Evolutionary conservation across 2,113 vertebrate genomes (phyloP).

Genomic region (Hippocampus abdominalis): DNA sequence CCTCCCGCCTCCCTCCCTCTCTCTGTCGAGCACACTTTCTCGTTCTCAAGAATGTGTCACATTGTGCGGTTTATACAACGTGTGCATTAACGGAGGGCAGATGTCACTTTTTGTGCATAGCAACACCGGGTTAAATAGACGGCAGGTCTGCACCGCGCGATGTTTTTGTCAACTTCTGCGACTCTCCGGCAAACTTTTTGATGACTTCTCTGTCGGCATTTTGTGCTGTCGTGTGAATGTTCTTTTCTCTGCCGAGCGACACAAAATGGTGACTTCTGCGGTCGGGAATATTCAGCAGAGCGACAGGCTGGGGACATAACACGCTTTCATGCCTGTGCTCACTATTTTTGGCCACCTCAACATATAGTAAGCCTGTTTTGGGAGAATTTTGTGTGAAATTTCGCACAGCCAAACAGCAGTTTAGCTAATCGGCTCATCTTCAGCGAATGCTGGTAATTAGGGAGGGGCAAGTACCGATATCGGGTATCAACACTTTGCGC

Average conservation of each 20-base stretch:
- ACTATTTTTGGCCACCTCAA: constrained; percentile 28
- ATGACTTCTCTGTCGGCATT: constrained; percentile 63
- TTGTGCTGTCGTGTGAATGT: constrained; percentile 44
- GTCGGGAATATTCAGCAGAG: constrained; percentile 55
- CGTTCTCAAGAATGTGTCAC: constrained; percentile 97
- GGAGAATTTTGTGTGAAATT: too few species aligned
- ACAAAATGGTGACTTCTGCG: constrained; percentile 62
- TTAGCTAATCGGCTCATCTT: too few species aligned
- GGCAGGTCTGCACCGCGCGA: constrained; percentile 29
- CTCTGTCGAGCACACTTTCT: constrained; percentile 48
- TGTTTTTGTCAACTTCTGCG: constrained; percentile 62
- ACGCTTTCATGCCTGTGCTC: too few species aligned
- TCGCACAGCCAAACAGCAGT: too few species aligned
- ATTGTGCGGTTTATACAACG: constrained; percentile 98
- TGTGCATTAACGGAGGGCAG: constrained; percentile 91
- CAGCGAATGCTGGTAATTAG: too few species aligned
- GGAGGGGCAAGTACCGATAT: too few species aligned
- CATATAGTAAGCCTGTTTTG: background rate
- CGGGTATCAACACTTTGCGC: too few species aligned
- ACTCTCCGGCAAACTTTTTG: constrained; percentile 73
- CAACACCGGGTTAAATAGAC: constrained; percentile 92
- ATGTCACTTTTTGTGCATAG: constrained; percentile 87
- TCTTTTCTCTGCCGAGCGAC: constrained; percentile 51
- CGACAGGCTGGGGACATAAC: constrained; percentile 38
- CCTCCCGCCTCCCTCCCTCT: constrained; percentile 77